A percentile compares a stretch with the other conserved stretches of the same genome.
phyloP scores from a whole-genome alignment of 2,888 invertebrate genomes.

The Drosophila nigricruria region DNA sequence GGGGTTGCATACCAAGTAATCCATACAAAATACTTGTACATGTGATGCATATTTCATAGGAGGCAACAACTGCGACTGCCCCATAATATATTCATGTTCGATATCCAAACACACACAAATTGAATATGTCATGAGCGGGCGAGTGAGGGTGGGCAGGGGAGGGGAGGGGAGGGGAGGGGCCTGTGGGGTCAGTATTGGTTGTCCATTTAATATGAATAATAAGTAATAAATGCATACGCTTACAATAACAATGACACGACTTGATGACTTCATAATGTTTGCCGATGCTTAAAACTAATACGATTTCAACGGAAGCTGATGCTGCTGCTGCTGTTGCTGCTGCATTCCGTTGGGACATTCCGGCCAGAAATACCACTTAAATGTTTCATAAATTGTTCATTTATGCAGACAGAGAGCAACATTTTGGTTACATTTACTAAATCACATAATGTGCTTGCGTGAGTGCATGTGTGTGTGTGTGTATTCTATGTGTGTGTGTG shows the following conservation, averaged over 20 bases:
- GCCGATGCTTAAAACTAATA: constrained; percentile 38
- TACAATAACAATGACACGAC: constrained; percentile 35
- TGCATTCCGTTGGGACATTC: constrained; percentile 22
- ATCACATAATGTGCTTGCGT: constrained; percentile 8
- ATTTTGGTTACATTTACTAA: constrained; percentile 31
- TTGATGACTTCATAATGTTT: constrained; percentile 47
- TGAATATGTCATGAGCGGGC: constrained; percentile 29
- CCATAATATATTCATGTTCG: constrained; percentile 52
- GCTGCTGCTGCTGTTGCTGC: constrained; percentile 5
- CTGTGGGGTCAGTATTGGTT: background rate
- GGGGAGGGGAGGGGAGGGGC: background rate
- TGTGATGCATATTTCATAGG: constrained; percentile 58
- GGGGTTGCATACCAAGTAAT: constrained; percentile 24
- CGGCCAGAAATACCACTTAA: constrained; percentile 25
- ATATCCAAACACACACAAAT: constrained; percentile 41
- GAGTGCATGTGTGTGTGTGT: background rate
- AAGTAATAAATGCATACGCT: constrained; percentile 46
- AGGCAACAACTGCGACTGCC: constrained; percentile 15
- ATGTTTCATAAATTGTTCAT: constrained; percentile 67
- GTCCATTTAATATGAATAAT: constrained; percentile 46
- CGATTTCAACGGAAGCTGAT: constrained; percentile 27
- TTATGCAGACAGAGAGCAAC: constrained; percentile 35
- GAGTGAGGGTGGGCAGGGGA: too few relatives aligned
- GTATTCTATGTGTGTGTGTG: background rate
- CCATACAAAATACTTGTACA: constrained; percentile 58